phyloP scores from a whole-genome alignment of 2,888 invertebrate genomes.

The Drosophila acutilabella region DNA sequence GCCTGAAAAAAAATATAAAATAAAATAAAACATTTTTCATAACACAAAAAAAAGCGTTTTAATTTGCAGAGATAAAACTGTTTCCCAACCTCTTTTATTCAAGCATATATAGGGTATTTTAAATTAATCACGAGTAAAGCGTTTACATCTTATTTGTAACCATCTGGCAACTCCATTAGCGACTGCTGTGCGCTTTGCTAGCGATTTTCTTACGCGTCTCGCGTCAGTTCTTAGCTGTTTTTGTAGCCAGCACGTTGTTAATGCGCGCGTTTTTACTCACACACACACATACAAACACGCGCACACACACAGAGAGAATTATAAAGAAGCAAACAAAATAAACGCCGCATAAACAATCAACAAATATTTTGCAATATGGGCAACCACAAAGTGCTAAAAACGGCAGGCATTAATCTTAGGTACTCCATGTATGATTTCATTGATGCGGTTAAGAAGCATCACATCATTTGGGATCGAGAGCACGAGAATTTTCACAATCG shows the following conservation, averaged over 20 bases:
- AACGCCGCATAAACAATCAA: constrained; percentile 25
- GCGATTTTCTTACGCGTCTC: constrained; percentile 45
- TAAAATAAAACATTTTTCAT: constrained; percentile 48
- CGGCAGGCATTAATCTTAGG: constrained; percentile 56
- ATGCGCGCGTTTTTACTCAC: constrained; percentile 44
- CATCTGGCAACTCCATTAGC: constrained; percentile 43
- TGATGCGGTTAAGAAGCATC: constrained; percentile 58
- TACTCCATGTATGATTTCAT: constrained; percentile 77
- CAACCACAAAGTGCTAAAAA: constrained; percentile 67
- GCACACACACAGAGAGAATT: constrained; percentile 6
- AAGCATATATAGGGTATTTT: neutral
- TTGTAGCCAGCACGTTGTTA: constrained; percentile 53
- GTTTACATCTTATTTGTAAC: constrained; percentile 5
- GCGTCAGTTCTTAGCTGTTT: constrained; percentile 57
- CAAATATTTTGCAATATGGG: constrained; percentile 60
- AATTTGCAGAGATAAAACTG: no score
- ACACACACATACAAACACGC: neutral
- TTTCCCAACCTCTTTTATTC: no score
- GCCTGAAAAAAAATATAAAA: constrained; percentile 63
- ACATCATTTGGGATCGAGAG: constrained; percentile 68
- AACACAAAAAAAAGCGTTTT: constrained; percentile 26
- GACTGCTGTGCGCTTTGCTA: constrained; percentile 59
- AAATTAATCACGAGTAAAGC: no score
- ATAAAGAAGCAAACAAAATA: constrained; percentile 2
- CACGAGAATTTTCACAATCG: constrained; percentile 70